phyloP scores from a whole-genome alignment of 1,140 invertebrate species.

The Mya arenaria region DNA sequence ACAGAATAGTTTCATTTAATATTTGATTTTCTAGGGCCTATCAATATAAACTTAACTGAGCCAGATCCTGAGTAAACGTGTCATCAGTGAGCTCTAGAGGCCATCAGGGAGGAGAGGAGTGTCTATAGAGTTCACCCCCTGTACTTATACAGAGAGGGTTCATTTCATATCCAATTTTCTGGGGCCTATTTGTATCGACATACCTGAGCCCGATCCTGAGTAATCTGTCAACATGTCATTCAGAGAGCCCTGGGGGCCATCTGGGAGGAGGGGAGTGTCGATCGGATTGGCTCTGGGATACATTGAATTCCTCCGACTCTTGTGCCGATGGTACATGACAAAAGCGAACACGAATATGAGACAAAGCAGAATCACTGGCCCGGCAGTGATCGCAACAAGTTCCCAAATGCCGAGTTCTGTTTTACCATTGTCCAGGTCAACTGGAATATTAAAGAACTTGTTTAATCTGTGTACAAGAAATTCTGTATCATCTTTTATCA shows the following conservation, averaged over 20 bases:
- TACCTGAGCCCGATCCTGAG: constrained; percentile 67
- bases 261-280: constrained; percentile 36
- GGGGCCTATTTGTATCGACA: too few species aligned
- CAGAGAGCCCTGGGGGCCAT: constrained; percentile 86
- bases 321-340: constrained; percentile 34
- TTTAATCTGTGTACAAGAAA: not conserved
- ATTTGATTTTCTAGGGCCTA: too few species aligned
- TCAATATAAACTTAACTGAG: constrained; percentile 26
- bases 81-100: constrained; percentile 84
- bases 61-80: constrained; percentile 13
- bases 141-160: constrained; percentile 18
- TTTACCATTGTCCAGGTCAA: constrained; percentile 21
- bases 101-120: constrained; percentile 81
- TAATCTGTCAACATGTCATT: constrained; percentile 65
- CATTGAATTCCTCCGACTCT: not conserved
- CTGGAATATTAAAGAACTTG: not conserved
- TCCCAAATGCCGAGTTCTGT: constrained; percentile 46
- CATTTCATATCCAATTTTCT: constrained; percentile 32
- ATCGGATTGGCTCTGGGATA: constrained; percentile 33
- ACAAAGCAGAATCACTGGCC: constrained; percentile 40
- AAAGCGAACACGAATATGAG: constrained; percentile 30
- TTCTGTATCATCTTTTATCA: not conserved
- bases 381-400: constrained; percentile 37
- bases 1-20: too few species aligned
- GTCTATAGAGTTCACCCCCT: constrained; percentile 31